Evolutionary conservation across 2,888 invertebrate genomes (phyloP).

Genomic region (Lasioglossum vierecki): DNA sequence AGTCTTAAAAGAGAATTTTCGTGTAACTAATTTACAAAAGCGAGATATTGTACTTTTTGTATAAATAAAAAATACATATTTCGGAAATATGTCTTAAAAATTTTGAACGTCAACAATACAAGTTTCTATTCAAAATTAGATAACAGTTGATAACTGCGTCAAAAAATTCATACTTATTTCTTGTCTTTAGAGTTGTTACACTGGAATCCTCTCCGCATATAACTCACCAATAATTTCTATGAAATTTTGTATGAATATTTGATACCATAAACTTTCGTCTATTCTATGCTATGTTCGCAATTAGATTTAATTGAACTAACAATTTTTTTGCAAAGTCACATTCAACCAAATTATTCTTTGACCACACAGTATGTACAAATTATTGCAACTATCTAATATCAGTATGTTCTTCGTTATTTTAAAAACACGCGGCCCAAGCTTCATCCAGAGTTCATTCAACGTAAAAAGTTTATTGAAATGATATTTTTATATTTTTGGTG

Average conservation of each 20-base stretch:
- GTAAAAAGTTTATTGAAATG: neutral
- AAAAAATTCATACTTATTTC: neutral
- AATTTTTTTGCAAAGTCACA: slow-evolving; percentile 15
- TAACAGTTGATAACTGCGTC: neutral
- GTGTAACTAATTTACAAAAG: neutral
- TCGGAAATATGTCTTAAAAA: neutral
- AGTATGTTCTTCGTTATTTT: neutral
- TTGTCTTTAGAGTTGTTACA: neutral
- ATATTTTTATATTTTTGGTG: neutral
- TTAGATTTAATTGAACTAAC: slow-evolving; percentile 19
- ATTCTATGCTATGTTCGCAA: neutral
- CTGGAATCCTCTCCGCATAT: neutral
- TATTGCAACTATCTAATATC: neutral
- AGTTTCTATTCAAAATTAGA: neutral
- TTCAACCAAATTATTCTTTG: neutral
- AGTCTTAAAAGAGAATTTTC: slow-evolving; percentile 22
- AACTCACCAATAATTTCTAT: slow-evolving; percentile 27
- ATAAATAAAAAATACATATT: neutral
- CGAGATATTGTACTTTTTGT: neutral
- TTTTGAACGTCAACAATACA: neutral
- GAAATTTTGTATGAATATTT: slow-evolving; percentile 17
- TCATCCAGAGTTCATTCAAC: neutral
- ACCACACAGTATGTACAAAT: slow-evolving; percentile 1
- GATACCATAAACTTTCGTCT: slow-evolving; percentile 43
- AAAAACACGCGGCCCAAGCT: neutral